Conservation (phyloP, 2,113 vertebrate species). For the Notarius quadriscutis region DNA sequence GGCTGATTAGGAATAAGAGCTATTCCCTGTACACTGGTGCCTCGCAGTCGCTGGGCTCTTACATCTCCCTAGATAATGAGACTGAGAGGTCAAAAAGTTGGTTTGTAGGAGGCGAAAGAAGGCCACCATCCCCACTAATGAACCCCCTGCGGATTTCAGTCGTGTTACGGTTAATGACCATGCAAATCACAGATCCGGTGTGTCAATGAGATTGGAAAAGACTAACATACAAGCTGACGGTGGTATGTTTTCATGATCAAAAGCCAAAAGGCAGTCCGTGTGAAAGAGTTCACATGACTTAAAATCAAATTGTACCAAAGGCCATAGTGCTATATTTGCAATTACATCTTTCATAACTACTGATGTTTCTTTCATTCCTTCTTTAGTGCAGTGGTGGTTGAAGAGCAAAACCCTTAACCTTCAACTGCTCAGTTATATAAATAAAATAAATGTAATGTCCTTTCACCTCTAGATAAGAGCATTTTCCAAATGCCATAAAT, state of each 20-base stretch:
- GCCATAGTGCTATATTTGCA: neutral
- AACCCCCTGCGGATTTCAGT: slow-evolving; percentile 67
- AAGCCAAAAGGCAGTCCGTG: neutral
- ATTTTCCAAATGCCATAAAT: neutral
- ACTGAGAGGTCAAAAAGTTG: slow-evolving; percentile 64
- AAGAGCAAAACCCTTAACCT: neutral
- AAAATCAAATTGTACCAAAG: neutral
- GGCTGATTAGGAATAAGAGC: slow-evolving; percentile 64
- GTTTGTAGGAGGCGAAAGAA: slow-evolving; percentile 52
- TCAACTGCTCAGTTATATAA: neutral
- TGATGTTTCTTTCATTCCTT: neutral
- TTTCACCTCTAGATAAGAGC: neutral
- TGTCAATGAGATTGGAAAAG: slow-evolving; percentile 4
- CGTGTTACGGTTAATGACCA: slow-evolving; percentile 61
- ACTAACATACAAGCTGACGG: slow-evolving; percentile 30
- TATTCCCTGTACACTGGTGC: slow-evolving; percentile 20
- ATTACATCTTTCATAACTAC: slow-evolving; percentile 11
- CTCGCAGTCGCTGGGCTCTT: slow-evolving; percentile 32
- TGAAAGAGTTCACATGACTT: neutral
- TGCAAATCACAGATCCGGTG: slow-evolving; percentile 62
- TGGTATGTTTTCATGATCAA: neutral
- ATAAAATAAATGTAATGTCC: neutral
- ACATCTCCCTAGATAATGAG: slow-evolving; percentile 70
- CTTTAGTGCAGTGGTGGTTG: neutral
- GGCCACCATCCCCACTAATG: slow-evolving; percentile 70